Evolutionary conservation across 1,140 invertebrate genomes (phyloP), one percentile per base, ranked within the genome.

Genomic region (Dreissena polymorpha): DNA sequence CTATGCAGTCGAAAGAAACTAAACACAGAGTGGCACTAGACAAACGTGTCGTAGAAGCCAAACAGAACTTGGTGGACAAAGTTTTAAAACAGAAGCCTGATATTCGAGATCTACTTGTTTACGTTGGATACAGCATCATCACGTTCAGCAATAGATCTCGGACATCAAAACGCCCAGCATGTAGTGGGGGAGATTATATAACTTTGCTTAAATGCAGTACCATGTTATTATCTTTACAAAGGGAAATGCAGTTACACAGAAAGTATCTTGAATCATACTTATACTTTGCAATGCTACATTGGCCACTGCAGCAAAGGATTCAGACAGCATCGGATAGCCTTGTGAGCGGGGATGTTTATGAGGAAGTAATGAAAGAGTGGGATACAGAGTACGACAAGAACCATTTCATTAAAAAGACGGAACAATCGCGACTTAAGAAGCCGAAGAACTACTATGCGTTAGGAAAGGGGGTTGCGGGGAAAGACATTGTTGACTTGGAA

Each of bases 391-490:
- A 79, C 55, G 63, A 70, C 18, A 23, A 69, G 23, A 79, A 79
- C 55, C 64, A 51, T 39, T 60, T 65, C 57, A 71, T 79, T 21
- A 70, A 57, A 71, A 79, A n/a, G 16, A 60, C 27, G 25, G 77
- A 79, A 12, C 68, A 70, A 25, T 23, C 16, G 12, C 25, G 67
- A 12, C 60, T 57, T 18, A 60, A 79, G n/a, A 71, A 67, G 23
- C 77, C 77, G 29, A 79, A 79, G 21, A 70, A 70, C 14, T 79
- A 60, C 39, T 71, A 70, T 79, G 77, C 77, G 25, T 23, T 79
- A 21, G 77, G 77, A 13, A 79, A 60, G n/a, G 77, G 77, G 14
- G 57, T 23, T 27, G 65, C 77, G 18, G 77, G 77, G 13, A 79
- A 70, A 39, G 77, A 79, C 29, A 79, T 79, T 29, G 77, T 79